These are phyloP conservation scores for Amniataba percoides DNA, from an alignment of 2,797 vertebrate species.

Conservation along the genomic window DNA sequence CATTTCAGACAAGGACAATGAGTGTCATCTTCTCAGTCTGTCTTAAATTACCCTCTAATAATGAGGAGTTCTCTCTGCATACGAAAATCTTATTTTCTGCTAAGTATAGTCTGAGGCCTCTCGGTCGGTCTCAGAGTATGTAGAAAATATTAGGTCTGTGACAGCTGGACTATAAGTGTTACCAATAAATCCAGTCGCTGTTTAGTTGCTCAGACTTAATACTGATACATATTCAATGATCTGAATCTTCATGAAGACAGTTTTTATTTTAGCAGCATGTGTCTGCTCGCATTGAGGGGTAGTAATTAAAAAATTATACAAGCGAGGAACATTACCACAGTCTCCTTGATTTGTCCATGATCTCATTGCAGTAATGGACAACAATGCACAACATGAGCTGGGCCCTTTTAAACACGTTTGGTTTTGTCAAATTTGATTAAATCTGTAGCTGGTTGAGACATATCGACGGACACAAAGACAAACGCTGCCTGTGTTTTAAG, in stretches of 20 bases:
- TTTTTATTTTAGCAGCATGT: constrained; percentile 34
- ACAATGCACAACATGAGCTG: constrained; percentile 4
- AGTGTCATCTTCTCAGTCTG: constrained; percentile 34
- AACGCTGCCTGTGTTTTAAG: constrained; percentile 33
- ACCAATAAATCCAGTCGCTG: constrained; percentile 17
- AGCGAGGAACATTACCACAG: constrained; percentile 25
- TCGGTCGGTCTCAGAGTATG: not conserved
- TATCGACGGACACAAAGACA: constrained; percentile 34
- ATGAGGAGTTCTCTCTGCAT: constrained; percentile 1
- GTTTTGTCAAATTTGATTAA: constrained; percentile 32
- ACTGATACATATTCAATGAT: constrained; percentile 20
- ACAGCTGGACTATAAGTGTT: constrained; percentile 14
- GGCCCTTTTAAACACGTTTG: constrained; percentile 14
- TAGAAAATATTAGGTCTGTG: constrained; percentile 11
- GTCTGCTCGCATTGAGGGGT: constrained; percentile 35
- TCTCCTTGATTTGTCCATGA: constrained; percentile 12
- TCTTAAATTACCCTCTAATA: constrained; percentile 29
- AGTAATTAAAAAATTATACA: constrained; percentile 22
- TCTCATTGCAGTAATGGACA: constrained; percentile 14
- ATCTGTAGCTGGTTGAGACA: constrained; percentile 47
- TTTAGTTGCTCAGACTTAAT: not conserved
- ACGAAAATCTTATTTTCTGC: constrained; percentile 33
- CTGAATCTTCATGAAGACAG: not conserved
- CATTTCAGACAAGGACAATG: constrained; percentile 48
- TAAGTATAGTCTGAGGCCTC: not conserved